These are phyloP conservation scores for Hepsetus odoe DNA, from an alignment of 2,113 vertebrate species.

Conservation along the genomic window DNA sequence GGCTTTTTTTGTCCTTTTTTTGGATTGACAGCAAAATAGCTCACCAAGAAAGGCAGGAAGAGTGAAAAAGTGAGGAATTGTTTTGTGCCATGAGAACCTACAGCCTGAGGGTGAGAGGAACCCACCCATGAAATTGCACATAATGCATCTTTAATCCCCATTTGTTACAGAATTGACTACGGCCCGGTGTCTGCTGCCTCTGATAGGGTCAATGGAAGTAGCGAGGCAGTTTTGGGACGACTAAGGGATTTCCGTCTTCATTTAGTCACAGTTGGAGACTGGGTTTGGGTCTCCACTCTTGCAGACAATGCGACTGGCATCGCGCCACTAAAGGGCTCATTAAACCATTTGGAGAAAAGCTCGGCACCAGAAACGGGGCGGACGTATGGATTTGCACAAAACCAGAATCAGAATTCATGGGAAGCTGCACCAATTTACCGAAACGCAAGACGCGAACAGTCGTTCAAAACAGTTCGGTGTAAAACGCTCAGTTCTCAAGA, in stretches of 20 bases:
- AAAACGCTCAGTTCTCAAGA: no score
- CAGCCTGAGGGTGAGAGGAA: constrained; percentile 66
- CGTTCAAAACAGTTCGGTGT: not conserved
- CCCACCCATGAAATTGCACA: constrained; percentile 77
- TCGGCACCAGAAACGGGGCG: not conserved
- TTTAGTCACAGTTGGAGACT: constrained; percentile 37
- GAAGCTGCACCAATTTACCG: not conserved
- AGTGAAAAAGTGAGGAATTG: constrained; percentile 29
- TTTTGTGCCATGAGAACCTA: constrained; percentile 45
- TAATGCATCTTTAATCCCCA: constrained; percentile 71
- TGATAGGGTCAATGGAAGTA: constrained; percentile 48
- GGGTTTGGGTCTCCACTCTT: not conserved
- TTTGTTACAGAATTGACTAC: constrained; percentile 72
- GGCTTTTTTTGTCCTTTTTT: not conserved
- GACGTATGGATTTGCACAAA: not conserved
- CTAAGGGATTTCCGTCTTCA: constrained; percentile 32
- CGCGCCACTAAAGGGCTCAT: not conserved
- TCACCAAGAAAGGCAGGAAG: not conserved
- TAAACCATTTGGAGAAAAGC: not conserved
- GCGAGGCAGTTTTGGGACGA: constrained; percentile 6
- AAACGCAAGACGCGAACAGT: no score
- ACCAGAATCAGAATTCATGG: not conserved
- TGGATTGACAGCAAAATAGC: not conserved
- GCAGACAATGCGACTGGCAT: not conserved
- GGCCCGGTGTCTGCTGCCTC: constrained; percentile 63